Base-by-base conservation (phyloP, 2,797 vertebrate genomes). In the Microctenopoma stevenorrisi region DNA sequence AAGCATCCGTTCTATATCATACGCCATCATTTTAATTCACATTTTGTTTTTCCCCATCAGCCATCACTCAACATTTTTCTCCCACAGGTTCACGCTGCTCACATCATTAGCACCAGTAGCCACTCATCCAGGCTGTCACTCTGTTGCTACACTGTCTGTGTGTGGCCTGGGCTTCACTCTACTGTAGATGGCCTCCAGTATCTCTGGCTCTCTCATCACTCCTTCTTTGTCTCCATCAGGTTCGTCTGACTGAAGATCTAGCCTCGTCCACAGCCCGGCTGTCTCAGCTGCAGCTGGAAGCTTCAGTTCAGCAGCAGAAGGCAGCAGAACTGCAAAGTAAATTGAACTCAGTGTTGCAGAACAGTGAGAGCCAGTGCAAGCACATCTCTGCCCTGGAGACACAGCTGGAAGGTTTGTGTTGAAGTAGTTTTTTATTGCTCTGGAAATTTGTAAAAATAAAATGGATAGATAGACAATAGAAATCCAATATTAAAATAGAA, bases 241-340 rank as follows among this genome's bases (percentile, higher is more conserved):
- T 93, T 33, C 95, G 93, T 68, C 93, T 99, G 65, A 95, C 94
- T 0, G 96, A 98, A 81, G 96, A 98, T 49, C 85, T 99, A 78
- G 92, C 96, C 3, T 90, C 89, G 0, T 93, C 96, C 37, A 94
- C 94, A 0, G 94, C 95, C 0, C 95, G 95, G 6, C 84, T 96
- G 46, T 96, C 97, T 65, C 94, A 94, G 47, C 93, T 98, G 72
- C 96, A 98, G 91, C 92, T 96, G 26, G 96, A 98, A 75, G 90
- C 95, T 54, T 90, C 94, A 0, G 88, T 89, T 30, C 95, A 96
- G n/a, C 96, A 96, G 86, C 97, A 98, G 93, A 96, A 94, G 79
- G 93, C 95, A 4, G 74, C 84, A 8, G 95, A 94, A n/a, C 90
- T 98, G 66, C 92, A 95, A 80, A 86, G 76, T 5, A 95, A 96